A percentile compares a stretch with the other conserved stretches of the same genome.
Evolutionary conservation across 37 sponge, comb jelly and placozoan genomes (phyloP).

Genomic region (Theonella swinhoei): DNA sequence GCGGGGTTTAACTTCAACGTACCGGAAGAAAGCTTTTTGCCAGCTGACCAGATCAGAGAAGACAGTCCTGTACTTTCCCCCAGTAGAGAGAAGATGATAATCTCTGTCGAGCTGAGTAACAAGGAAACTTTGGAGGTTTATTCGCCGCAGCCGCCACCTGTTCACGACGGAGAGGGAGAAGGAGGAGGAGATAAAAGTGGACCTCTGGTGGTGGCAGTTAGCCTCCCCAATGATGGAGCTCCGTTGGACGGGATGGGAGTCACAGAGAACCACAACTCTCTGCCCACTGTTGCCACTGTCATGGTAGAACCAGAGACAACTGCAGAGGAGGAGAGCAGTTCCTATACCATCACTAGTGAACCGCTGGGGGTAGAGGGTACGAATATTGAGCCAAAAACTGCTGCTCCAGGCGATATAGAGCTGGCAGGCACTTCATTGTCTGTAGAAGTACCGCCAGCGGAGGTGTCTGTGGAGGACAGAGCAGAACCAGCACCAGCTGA

Average conservation of each 20-base stretch:
- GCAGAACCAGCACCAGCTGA: neutral
- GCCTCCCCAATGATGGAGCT: neutral
- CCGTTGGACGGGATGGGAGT: neutral
- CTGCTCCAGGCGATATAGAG: neutral
- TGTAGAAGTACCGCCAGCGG: too few relatives aligned
- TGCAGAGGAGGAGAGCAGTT: neutral
- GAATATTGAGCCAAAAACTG: neutral
- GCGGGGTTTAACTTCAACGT: conserved; percentile 49
- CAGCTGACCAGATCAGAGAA: conserved; percentile 7
- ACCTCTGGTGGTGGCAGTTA: neutral
- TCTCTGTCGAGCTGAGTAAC: conserved; percentile 52
- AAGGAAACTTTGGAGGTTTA: conserved; percentile 40
- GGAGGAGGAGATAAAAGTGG: neutral
- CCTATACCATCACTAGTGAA: neutral
- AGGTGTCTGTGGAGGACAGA: neutral
- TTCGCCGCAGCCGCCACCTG: neutral
- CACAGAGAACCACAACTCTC: neutral
- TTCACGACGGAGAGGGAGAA: neutral
- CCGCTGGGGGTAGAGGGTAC: neutral
- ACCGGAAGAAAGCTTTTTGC: conserved; percentile 39
- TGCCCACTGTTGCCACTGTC: neutral
- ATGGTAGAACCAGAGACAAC: neutral
- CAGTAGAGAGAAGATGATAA: conserved; percentile 16
- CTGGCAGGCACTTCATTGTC: too few relatives aligned
- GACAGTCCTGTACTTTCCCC: conserved; percentile 5